These are phyloP conservation scores for Lasius fuliginosus DNA, from an alignment of 2,888 invertebrate genomes.

Conservation along the genomic window DNA sequence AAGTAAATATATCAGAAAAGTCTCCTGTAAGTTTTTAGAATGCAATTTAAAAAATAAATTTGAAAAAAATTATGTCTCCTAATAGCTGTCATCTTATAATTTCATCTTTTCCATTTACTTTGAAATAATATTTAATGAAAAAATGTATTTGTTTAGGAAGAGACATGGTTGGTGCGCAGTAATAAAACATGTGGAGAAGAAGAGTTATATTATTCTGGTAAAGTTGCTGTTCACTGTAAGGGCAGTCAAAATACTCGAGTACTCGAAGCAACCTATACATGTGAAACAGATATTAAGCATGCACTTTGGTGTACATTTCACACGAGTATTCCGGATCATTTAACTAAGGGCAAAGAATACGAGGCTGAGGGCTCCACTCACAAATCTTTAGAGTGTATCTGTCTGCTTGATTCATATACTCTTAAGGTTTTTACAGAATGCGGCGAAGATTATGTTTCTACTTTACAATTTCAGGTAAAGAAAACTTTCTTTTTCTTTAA, in stretches of 20 bases:
- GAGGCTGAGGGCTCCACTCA: conserved; percentile 87
- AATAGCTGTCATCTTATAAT: neutral
- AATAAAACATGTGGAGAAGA: conserved; percentile 90
- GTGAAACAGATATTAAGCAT: conserved; percentile 93
- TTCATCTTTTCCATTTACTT: neutral
- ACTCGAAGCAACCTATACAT: conserved; percentile 90
- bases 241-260: conserved; percentile 80
- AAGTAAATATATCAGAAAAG: conserved; percentile 91
- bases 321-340: conserved; percentile 86
- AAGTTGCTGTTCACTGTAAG: conserved; percentile 90
- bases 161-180: conserved; percentile 86
- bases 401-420: conserved; percentile 92
- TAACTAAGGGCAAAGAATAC: conserved; percentile 86
- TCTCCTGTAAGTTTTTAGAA: conserved; percentile 77
- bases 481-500: neutral
- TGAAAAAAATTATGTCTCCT: neutral
- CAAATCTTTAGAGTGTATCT: conserved; percentile 89
- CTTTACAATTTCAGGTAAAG: conserved; percentile 90
- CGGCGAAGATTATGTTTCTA: conserved; percentile 94
- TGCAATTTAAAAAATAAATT: conserved; percentile 3
- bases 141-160: conserved; percentile 76
- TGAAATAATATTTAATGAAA: conserved; percentile 12
- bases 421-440: conserved; percentile 92
- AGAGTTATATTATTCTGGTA: conserved; percentile 94
- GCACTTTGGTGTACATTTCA: conserved; percentile 91